Conservation (phyloP, 2,888 invertebrate genomes). For the Drosophila falleni region DNA sequence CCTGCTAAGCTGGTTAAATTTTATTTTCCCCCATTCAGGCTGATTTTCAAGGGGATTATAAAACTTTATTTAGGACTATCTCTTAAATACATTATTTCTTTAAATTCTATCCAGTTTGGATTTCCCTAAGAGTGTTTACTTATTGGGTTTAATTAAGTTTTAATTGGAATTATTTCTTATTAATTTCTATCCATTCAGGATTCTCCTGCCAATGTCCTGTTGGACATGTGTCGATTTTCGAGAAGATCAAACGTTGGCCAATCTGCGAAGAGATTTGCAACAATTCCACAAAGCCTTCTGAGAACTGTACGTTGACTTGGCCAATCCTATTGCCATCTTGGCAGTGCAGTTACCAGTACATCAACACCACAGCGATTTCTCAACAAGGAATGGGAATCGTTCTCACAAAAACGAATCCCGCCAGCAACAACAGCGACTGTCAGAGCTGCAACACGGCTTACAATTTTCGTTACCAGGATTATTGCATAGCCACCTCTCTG, state of each 20-base stretch:
- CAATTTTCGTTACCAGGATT: conserved; percentile 81
- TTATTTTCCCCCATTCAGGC: no score
- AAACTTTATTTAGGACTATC: no score
- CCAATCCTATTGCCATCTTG: conserved; percentile 20
- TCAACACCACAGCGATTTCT: conserved; percentile 59
- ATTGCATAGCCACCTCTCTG: conserved; percentile 80
- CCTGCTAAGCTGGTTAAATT: no score
- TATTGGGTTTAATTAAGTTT: no score
- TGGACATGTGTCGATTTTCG: conserved; percentile 70
- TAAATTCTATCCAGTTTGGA: no score
- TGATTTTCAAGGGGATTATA: no score
- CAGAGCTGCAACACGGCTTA: conserved; percentile 76
- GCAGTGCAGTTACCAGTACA: conserved; percentile 75
- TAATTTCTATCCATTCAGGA: conserved; percentile 75
- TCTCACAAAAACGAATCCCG: conserved; percentile 44
- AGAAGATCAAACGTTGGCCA: conserved; percentile 73
- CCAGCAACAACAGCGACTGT: conserved; percentile 61
- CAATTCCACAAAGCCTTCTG: conserved; percentile 28
- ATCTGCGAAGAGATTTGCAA: conserved; percentile 75
- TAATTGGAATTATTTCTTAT: background rate
- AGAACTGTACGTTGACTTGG: conserved; percentile 40
- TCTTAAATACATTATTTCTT: no score
- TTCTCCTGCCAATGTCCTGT: conserved; percentile 86
- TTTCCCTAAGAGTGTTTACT: no score
- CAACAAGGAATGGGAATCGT: conserved; percentile 56